Percentiles rank a stretch among this genome's conserved stretches.
These are phyloP conservation scores for Mythimna pallens DNA, from an alignment of 2,888 invertebrate species.

Conservation along the genomic window DNA sequence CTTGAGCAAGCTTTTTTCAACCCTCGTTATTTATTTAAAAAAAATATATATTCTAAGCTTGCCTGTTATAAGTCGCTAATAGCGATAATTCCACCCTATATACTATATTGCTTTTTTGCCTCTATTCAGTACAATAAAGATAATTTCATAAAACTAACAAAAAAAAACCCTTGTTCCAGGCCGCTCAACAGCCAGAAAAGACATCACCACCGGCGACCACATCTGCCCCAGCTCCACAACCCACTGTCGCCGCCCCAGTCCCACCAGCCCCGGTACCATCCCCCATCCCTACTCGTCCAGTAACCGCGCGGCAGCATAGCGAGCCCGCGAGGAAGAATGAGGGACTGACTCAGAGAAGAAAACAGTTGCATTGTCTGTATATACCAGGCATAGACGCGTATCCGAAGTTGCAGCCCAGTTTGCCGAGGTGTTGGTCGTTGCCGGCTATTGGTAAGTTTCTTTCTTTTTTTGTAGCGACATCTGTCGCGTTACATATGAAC, in stretches of 20 bases:
- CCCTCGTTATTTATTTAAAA: neutral
- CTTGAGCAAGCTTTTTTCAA: neutral
- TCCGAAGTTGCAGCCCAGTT: constrained; percentile 92
- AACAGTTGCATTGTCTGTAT: constrained; percentile 91
- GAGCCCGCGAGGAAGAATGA: constrained; percentile 23
- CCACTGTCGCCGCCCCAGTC: constrained; percentile 15
- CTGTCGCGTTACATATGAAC: too few species aligned
- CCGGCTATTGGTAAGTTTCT: constrained; percentile 91
- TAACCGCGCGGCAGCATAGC: constrained; percentile 27
- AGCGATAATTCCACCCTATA: neutral
- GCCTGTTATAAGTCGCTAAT: neutral
- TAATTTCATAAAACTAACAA: neutral
- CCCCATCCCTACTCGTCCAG: constrained; percentile 12
- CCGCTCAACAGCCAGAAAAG: constrained; percentile 51
- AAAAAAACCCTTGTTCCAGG: constrained; percentile 37
- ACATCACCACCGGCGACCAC: constrained; percentile 35
- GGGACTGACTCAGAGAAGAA: constrained; percentile 51
- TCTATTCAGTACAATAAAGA: neutral
- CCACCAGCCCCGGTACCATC: constrained; percentile 32
- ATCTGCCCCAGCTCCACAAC: constrained; percentile 13
- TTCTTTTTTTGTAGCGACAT: too few species aligned
- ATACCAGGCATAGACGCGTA: constrained; percentile 95
- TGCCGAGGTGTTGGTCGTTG: constrained; percentile 94
- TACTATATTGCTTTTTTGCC: neutral
- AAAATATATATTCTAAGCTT: neutral